Base-by-base conservation (phyloP, 2,888 invertebrate genomes). In the Drosophila sordidapex region DNA sequence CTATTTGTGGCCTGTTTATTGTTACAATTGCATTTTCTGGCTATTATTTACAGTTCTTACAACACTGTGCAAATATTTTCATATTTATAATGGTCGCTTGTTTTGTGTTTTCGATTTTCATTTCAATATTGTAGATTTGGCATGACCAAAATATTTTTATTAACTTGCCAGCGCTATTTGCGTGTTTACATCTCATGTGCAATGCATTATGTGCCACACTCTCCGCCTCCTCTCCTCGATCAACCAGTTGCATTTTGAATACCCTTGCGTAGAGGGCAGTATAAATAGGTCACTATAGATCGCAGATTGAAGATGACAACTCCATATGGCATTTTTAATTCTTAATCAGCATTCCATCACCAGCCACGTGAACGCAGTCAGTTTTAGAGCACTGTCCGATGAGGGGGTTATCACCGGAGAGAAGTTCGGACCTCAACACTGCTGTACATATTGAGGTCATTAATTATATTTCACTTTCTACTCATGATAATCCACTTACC, bases 61-160 rank as follows among this genome's bases (percentile, higher is more conserved):
- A 74, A 49, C 62, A 81, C 60, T 78, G 54, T 54, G 66, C 65
- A 79, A 79, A 79, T 72, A 81, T 81, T 80, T 70, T 74, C 48
- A 33, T 48, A 43, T 53, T 48, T 57, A 40, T 43, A 35, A 57
- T 48, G 53, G 31, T 4, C 46, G 46, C 46, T 25, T 46, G 15
- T 58, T 53, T 46, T 52, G 1, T 54, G 43, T 25, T 33, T 40
- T 38, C 18, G 33, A 38, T 36, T 52, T 43, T 58, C 29, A 57
- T 53, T 62, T 66, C 40, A 58, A 59, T 76, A 58, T 60, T 80
- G 40, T 59, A 75, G 76, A 65, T 62, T 79, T 62, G 27, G 40
- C 75, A 31, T 46, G 15, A 27, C 51, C n/a, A 69, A 79, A 76
- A 76, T 72, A 79, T 79, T 82, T 78, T 86, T 78, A 89, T 87